A percentile compares a stretch with the other conserved stretches of the same genome.
phyloP scores from a whole-genome alignment of 2,113 vertebrate genomes.

The Piaya cayana region DNA sequence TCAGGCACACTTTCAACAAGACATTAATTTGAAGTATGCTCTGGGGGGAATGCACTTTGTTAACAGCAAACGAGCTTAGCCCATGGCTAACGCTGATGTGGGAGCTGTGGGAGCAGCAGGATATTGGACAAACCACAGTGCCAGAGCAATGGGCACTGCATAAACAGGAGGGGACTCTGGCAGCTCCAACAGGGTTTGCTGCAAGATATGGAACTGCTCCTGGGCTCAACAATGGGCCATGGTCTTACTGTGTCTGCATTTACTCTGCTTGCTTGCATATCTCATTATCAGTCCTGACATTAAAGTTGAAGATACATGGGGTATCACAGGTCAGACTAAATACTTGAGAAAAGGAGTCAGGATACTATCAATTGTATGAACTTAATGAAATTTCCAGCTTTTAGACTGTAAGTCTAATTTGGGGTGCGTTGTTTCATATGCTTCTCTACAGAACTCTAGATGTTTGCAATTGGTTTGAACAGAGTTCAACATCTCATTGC shows the following conservation, averaged over 20 bases:
- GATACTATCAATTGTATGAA: not conserved
- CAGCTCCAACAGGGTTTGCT: not conserved
- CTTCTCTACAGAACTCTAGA: not conserved
- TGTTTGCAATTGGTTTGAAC: not conserved
- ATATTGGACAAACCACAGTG: not conserved
- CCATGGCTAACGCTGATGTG: accelerated
- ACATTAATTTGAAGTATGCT: not conserved
- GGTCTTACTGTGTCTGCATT: not conserved
- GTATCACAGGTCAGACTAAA: not conserved
- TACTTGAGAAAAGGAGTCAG: not conserved
- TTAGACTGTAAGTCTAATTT: not conserved
- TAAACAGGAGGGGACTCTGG: not conserved
- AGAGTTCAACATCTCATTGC: not conserved
- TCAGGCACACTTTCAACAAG: not conserved
- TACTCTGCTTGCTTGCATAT: not conserved
- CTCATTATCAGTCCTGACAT: not conserved
- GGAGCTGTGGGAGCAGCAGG: not conserved
- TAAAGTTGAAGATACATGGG: not conserved
- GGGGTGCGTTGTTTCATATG: not conserved
- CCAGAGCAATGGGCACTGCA: not conserved
- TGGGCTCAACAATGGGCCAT: not conserved
- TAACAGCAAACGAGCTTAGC: not conserved
- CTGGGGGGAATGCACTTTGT: not conserved
- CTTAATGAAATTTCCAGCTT: not conserved
- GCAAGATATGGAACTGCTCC: not conserved